These are phyloP conservation scores for Lepidothrix coronata DNA, from an alignment of 2,113 vertebrate genomes.

Conservation along the genomic window DNA sequence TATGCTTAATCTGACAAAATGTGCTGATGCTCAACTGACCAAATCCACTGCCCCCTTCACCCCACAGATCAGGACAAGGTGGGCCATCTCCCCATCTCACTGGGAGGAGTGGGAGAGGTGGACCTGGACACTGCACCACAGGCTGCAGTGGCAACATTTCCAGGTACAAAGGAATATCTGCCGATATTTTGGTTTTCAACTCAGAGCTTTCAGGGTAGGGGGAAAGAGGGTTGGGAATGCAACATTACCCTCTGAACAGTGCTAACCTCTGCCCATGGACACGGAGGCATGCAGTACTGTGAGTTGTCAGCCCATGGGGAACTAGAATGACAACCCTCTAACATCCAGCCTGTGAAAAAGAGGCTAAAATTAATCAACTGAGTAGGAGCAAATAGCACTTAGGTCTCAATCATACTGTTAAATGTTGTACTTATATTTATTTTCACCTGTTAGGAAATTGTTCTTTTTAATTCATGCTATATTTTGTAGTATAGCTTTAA, in stretches of 20 bases:
- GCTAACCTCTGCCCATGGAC: not conserved
- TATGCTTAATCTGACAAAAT: not conserved
- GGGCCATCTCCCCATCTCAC: not conserved
- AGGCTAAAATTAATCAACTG: not conserved
- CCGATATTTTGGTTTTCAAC: not conserved
- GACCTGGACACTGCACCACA: fast-evolving
- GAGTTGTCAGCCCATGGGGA: fast-evolving
- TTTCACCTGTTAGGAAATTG: not conserved
- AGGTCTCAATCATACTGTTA: not conserved
- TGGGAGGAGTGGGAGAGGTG: not conserved
- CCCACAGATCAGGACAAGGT: fast-evolving
- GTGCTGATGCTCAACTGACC: fast-evolving
- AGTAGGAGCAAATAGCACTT: not conserved
- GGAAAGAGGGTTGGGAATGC: not conserved
- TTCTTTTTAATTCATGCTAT: not conserved
- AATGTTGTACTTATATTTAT: not conserved
- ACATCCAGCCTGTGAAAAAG: fast-evolving
- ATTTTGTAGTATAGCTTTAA: not conserved
- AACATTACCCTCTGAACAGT: fast-evolving
- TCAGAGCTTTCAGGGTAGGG: not conserved
- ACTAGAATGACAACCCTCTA: not conserved
- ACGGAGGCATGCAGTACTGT: fast-evolving
- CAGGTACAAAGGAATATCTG: not conserved
- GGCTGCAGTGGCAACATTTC: fast-evolving
- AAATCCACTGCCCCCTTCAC: not conserved